phyloP scores from a whole-genome alignment of 2,888 invertebrate species.

The Noctua comes region DNA sequence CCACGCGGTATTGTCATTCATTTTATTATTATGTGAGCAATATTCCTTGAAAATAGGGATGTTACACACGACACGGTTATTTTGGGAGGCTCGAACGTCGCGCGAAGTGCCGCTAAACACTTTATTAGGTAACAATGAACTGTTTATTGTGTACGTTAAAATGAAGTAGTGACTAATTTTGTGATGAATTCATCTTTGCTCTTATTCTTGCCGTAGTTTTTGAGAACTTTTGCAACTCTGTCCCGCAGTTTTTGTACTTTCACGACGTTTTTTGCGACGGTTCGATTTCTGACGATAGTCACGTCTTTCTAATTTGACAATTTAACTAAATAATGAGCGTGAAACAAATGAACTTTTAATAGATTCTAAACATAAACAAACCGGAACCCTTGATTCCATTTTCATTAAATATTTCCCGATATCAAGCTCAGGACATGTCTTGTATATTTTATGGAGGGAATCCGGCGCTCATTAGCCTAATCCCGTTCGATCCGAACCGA shows the following conservation, averaged over 20 bases:
- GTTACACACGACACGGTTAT: constrained; percentile 71
- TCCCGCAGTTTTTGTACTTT: background rate
- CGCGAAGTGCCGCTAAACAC: constrained; percentile 74
- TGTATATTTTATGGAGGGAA: constrained; percentile 69
- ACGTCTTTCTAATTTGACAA: background rate
- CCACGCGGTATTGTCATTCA: constrained; percentile 53
- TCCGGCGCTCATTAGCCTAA: constrained; percentile 70
- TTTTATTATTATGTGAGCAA: constrained; percentile 76
- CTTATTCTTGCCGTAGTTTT: background rate
- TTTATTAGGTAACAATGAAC: constrained; percentile 71
- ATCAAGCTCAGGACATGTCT: constrained; percentile 58
- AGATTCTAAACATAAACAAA: constrained; percentile 51
- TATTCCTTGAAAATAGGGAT: constrained; percentile 68
- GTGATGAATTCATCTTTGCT: constrained; percentile 18
- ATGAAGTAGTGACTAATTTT: constrained; percentile 33
- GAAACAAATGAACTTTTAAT: constrained; percentile 44
- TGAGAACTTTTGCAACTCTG: background rate
- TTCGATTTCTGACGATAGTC: background rate
- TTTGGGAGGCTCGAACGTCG: constrained; percentile 70
- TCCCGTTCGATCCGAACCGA: constrained; percentile 68
- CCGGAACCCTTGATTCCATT: constrained; percentile 49
- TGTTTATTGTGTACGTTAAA: constrained; percentile 54
- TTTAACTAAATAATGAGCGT: background rate
- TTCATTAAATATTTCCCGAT: constrained; percentile 62
- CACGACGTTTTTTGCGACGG: background rate